Evolutionary conservation across 2,888 invertebrate genomes (phyloP).

Genomic region (Gortyna flavago): DNA sequence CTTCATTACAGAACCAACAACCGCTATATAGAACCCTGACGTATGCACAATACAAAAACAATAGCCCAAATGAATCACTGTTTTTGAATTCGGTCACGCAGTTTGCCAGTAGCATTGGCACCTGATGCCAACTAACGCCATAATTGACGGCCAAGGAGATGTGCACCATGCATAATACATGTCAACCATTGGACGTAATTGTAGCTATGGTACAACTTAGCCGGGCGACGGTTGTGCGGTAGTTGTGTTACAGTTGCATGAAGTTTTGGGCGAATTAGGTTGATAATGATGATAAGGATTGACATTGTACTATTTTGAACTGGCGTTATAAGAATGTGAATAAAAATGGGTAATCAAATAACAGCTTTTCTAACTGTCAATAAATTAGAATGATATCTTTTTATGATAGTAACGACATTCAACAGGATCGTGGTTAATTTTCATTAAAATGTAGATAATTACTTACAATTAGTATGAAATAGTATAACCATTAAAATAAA

Average conservation of each 20-base stretch:
- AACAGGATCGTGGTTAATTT: background rate
- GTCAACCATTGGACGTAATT: constrained; percentile 43
- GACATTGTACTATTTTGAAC: background rate
- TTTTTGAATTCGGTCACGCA: constrained; percentile 67
- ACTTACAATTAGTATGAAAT: background rate
- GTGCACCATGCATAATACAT: constrained; percentile 79
- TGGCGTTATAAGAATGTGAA: background rate
- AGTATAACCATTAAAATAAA: background rate
- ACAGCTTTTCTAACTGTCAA: background rate
- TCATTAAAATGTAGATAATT: background rate
- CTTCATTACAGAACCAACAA: background rate
- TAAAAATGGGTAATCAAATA: background rate
- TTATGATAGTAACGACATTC: background rate
- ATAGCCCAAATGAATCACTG: constrained; percentile 55
- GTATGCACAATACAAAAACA: constrained; percentile 30
- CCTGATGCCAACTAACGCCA: constrained; percentile 72
- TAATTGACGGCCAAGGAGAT: constrained; percentile 70
- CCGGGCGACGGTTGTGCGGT: constrained; percentile 28
- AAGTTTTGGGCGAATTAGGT: background rate
- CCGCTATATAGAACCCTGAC: background rate
- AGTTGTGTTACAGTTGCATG: constrained; percentile 17
- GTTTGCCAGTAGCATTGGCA: constrained; percentile 68
- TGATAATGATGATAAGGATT: constrained; percentile 9
- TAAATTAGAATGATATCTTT: background rate
- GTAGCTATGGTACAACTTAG: constrained; percentile 45